Percentiles rank a stretch among this genome's conserved stretches.
phyloP scores from a whole-genome alignment of 1,140 invertebrate genomes.

The Protaetia brevitarsis region DNA sequence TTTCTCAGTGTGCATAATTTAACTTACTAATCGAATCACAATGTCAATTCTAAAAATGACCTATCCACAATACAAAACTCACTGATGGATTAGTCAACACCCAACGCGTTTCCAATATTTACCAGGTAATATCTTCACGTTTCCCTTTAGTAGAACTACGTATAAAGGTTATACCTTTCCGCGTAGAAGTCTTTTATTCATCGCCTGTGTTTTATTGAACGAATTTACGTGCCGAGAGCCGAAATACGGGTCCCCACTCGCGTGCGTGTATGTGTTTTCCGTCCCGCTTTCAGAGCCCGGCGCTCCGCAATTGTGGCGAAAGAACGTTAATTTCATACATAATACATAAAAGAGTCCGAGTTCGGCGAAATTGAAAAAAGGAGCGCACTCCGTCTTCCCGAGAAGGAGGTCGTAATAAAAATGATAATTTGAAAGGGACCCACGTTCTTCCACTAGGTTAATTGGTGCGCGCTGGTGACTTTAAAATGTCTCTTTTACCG shows the following conservation, averaged over 20 bases:
- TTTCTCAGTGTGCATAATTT: too few species aligned
- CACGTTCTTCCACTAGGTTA: neutral
- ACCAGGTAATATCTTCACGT: neutral
- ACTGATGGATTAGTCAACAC: too few species aligned
- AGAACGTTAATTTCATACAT: slow-evolving; percentile 12
- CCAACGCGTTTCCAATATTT: neutral
- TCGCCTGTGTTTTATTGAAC: neutral
- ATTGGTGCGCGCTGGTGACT: neutral
- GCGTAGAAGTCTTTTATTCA: neutral
- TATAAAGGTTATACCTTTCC: neutral
- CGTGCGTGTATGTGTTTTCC: neutral
- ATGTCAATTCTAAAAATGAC: too few species aligned
- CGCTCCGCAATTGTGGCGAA: neutral
- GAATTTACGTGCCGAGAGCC: neutral
- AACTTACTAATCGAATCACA: too few species aligned
- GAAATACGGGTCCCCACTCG: too few species aligned
- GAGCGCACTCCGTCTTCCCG: neutral
- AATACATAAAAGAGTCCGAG: neutral
- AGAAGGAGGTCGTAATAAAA: slow-evolving; percentile 2
- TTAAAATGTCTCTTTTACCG: neutral
- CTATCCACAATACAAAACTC: too few species aligned
- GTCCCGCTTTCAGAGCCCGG: neutral
- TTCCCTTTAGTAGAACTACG: neutral
- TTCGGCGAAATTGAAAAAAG: slow-evolving; percentile 3
- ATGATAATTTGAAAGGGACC: slow-evolving; percentile 1